Evolutionary conservation across 2,113 vertebrate genomes (phyloP).

Genomic region (Catagonus wagneri): DNA sequence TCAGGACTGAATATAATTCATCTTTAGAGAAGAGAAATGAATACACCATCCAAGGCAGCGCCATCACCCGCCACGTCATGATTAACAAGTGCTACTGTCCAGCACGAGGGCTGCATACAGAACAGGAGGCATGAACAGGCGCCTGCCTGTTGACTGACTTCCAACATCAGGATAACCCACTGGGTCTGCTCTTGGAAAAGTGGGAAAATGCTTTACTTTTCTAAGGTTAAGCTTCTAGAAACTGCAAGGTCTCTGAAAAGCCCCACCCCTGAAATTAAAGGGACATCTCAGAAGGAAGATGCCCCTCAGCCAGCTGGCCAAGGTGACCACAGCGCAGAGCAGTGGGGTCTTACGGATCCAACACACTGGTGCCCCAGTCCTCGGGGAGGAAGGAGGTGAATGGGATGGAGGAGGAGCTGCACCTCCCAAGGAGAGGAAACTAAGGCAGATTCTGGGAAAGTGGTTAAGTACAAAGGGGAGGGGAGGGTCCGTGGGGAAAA

Average conservation of each 20-base stretch:
- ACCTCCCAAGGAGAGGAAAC: not conserved
- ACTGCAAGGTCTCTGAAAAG: not conserved
- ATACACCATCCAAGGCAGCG: not conserved
- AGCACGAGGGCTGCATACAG: accelerated
- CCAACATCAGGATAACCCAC: too few species aligned
- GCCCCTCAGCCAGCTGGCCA: not conserved
- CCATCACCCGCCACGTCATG: accelerated
- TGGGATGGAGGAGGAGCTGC: accelerated
- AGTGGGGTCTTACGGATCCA: not conserved
- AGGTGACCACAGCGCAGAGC: not conserved
- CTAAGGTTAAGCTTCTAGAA: not conserved
- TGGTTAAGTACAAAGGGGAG: accelerated
- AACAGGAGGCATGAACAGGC: accelerated
- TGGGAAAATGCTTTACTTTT: not conserved
- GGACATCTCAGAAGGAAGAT: not conserved
- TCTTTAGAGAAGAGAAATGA: not conserved
- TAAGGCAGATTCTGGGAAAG: not conserved
- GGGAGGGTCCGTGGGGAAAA: accelerated
- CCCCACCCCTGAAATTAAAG: too few species aligned
- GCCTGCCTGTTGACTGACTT: not conserved
- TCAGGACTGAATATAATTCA: not conserved
- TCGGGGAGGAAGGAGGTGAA: accelerated
- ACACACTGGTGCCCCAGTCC: accelerated
- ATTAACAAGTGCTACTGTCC: accelerated
- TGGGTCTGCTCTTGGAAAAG: not conserved